These are phyloP conservation scores for Pterocles burchelli DNA, from an alignment of 2,113 vertebrate genomes.

Conservation along the genomic window DNA sequence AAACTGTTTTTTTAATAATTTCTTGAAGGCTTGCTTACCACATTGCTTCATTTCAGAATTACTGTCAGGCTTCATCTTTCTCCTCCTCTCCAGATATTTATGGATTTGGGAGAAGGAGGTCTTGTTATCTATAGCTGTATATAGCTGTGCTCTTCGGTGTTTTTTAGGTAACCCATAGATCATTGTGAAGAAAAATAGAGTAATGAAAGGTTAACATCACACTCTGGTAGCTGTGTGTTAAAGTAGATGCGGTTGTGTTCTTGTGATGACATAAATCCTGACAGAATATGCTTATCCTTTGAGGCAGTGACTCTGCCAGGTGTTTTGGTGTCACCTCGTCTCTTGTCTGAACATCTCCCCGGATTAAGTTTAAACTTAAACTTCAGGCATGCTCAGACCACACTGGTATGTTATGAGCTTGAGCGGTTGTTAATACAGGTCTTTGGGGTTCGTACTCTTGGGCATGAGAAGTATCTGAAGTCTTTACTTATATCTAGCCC, in stretches of 20 bases:
- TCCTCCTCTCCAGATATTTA: not conserved
- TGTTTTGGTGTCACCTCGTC: not conserved
- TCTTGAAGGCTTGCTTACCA: not conserved
- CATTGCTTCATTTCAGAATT: not conserved
- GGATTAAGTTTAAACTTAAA: not conserved
- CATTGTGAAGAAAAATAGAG: not conserved
- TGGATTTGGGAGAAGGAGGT: not conserved
- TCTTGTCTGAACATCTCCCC: not conserved
- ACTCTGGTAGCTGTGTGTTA: not conserved
- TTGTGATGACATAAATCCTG: not conserved
- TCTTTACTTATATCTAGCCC: slow-evolving; percentile 56
- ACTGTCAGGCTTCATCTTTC: not conserved
- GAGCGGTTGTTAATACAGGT: not conserved
- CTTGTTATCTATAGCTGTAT: not conserved
- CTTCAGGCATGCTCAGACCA: not conserved
- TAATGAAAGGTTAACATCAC: not conserved
- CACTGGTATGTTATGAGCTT: not conserved
- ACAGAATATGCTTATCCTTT: not conserved
- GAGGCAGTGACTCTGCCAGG: not conserved
- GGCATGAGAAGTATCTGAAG: slow-evolving; percentile 5
- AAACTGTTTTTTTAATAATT: not conserved
- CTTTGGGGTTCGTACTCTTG: not conserved
- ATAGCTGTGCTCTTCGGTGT: not conserved
- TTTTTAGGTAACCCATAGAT: not conserved
- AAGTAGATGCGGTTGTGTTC: not conserved